Percentiles rank a stretch among this genome's conserved stretches.
Evolutionary conservation across 2,797 vertebrate species (phyloP).

Genomic region (Myripristis jacobus): DNA sequence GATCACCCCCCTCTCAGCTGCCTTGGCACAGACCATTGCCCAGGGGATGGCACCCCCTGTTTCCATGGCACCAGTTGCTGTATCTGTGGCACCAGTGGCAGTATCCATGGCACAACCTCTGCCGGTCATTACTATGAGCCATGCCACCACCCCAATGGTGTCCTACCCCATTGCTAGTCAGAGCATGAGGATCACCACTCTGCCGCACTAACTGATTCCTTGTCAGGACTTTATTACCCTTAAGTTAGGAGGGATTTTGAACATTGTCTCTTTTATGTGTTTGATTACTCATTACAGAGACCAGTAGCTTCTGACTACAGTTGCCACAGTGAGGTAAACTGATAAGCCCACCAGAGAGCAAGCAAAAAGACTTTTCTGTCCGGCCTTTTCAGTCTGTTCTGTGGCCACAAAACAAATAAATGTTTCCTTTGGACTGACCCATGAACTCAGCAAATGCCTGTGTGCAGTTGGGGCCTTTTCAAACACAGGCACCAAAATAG

Average conservation of each 20-base stretch:
- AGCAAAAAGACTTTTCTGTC: conserved; percentile 9
- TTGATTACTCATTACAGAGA: neutral
- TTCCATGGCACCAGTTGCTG: conserved; percentile 95
- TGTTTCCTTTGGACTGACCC: conserved; percentile 22
- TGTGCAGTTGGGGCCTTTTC: conserved; percentile 36
- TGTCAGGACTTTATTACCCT: neutral
- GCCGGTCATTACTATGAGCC: conserved; percentile 96
- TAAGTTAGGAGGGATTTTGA: conserved; percentile 21
- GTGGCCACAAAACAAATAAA: conserved; percentile 10
- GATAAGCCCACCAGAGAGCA: conserved; percentile 40
- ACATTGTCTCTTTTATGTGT: conserved; percentile 16
- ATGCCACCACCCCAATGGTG: conserved; percentile 96
- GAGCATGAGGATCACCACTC: conserved; percentile 97
- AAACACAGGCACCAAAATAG: conserved; percentile 32
- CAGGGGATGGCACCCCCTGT: conserved; percentile 96
- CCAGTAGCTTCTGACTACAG: neutral
- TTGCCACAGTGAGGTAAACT: neutral
- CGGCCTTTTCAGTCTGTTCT: neutral
- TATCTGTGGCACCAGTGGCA: conserved; percentile 94
- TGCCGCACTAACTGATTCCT: conserved; percentile 88
- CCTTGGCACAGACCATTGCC: conserved; percentile 95
- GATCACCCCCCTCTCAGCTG: conserved; percentile 93
- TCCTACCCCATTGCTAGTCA: conserved; percentile 97
- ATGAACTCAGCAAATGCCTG: conserved; percentile 23
- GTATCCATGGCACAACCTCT: conserved; percentile 95